Evolutionary conservation across 2,113 vertebrate species (phyloP).

Genomic region (Pollimyrus isidori): DNA sequence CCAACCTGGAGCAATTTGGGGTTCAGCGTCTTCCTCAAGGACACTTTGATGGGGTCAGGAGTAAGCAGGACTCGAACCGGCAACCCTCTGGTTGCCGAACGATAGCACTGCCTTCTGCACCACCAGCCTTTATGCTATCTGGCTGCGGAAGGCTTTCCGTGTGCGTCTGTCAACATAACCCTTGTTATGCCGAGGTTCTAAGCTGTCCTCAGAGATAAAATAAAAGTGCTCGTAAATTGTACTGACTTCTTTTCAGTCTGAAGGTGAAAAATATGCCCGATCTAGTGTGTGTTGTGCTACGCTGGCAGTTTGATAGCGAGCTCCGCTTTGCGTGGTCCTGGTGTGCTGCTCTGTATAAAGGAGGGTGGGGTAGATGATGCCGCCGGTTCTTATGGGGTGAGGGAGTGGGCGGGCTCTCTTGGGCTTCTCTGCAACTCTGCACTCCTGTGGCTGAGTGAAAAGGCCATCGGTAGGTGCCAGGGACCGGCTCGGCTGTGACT

Average conservation of each 20-base stretch:
- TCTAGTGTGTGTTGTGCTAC: not conserved
- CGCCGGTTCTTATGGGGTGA: not conserved
- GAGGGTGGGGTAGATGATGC: not conserved
- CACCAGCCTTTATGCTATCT: not conserved
- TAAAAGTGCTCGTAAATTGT: not conserved
- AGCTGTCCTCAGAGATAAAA: not conserved
- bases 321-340: not conserved
- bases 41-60: too few species aligned
- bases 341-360: not conserved
- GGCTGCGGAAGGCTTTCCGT: not conserved
- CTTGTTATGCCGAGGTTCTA: not conserved
- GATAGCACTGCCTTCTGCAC: too few species aligned
- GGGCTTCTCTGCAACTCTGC: not conserved
- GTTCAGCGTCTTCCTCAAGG: too few species aligned
- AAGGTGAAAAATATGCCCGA: not conserved
- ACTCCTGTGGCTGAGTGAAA: slow-evolving; percentile 18
- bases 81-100: too few species aligned
- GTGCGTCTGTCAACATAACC: not conserved
- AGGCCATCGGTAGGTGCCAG: slow-evolving; percentile 17
- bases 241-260: not conserved
- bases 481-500: not conserved
- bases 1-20: too few species aligned
- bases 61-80: too few species aligned
- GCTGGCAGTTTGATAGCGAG: not conserved
- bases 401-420: not conserved